phyloP scores from a whole-genome alignment of 2,888 invertebrate genomes.

The Cephonodes hylas region DNA sequence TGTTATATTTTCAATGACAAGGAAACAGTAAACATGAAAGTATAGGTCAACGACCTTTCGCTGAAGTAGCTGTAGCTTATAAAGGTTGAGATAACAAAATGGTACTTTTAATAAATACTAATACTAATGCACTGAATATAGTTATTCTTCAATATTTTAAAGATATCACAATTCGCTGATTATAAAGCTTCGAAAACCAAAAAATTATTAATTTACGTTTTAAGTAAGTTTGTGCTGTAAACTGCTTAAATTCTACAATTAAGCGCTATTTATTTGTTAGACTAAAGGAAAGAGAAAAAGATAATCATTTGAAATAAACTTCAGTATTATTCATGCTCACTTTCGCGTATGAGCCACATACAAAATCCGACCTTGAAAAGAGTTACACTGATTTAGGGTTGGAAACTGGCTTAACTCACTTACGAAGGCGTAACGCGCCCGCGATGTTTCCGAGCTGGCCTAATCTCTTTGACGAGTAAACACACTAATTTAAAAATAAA shows the following conservation, averaged over 20 bases:
- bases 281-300: no score
- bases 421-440: slow-evolving; percentile 32
- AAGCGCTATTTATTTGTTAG: not conserved
- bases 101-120: no score
- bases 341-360: not conserved
- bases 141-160: no score
- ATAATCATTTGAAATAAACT: no score
- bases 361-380: slow-evolving; percentile 3
- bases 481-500: slow-evolving; percentile 18
- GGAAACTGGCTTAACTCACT: slow-evolving; percentile 29
- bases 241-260: no score
- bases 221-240: no score
- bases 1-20: not conserved
- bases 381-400: slow-evolving; percentile 26
- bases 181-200: no score
- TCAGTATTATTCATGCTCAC: not conserved
- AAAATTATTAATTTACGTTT: no score
- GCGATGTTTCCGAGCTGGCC: slow-evolving; percentile 31
- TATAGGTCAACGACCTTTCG: not conserved
- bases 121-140: no score
- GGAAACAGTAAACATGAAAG: not conserved
- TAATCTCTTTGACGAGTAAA: slow-evolving; percentile 33
- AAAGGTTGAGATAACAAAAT: no score
- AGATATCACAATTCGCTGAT: no score
- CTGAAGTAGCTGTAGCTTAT: no score